Percentiles rank a stretch among this genome's conserved stretches.
Evolutionary conservation across 2,888 invertebrate genomes (phyloP).

Genomic region (Busseola fusca): DNA sequence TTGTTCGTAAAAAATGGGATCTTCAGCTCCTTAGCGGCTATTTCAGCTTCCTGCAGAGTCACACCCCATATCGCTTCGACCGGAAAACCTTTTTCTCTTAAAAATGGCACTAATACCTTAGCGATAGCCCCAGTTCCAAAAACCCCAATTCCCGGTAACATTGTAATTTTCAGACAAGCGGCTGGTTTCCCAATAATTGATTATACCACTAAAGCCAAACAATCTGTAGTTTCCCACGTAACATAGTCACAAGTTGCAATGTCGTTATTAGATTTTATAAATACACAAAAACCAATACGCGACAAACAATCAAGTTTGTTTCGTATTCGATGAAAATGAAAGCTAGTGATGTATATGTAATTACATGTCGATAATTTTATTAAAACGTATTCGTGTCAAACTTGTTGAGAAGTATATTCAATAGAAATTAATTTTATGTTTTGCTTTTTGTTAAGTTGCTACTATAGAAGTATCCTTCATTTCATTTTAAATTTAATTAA

Average conservation of each 20-base stretch:
- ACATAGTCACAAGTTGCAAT: constrained; percentile 36
- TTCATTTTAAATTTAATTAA: background rate
- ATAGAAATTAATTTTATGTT: background rate
- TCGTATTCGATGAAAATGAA: constrained; percentile 26
- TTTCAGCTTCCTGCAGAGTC: constrained; percentile 93
- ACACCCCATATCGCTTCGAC: constrained; percentile 98
- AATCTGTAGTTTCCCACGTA: constrained; percentile 33
- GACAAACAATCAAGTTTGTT: constrained; percentile 33
- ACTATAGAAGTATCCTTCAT: background rate
- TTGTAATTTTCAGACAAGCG: constrained; percentile 72
- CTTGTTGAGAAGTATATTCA: background rate
- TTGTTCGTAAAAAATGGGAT: constrained; percentile 96
- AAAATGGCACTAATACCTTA: constrained; percentile 95
- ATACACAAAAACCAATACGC: constrained; percentile 28
- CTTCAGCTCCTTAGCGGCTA: constrained; percentile 93
- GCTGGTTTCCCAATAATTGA: constrained; percentile 4
- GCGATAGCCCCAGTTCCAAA: constrained; percentile 97
- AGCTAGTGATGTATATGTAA: constrained; percentile 15
- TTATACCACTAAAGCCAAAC: constrained; percentile 25
- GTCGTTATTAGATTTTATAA: constrained; percentile 3
- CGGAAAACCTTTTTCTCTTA: constrained; percentile 97
- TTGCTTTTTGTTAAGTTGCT: background rate
- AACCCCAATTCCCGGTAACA: constrained; percentile 98
- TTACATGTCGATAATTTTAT: background rate
- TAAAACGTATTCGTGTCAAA: background rate